Percentiles rank a stretch among this genome's conserved stretches.
These are phyloP conservation scores for Musca vetustissima DNA, from an alignment of 1,140 invertebrate genomes.

Conservation along the genomic window DNA sequence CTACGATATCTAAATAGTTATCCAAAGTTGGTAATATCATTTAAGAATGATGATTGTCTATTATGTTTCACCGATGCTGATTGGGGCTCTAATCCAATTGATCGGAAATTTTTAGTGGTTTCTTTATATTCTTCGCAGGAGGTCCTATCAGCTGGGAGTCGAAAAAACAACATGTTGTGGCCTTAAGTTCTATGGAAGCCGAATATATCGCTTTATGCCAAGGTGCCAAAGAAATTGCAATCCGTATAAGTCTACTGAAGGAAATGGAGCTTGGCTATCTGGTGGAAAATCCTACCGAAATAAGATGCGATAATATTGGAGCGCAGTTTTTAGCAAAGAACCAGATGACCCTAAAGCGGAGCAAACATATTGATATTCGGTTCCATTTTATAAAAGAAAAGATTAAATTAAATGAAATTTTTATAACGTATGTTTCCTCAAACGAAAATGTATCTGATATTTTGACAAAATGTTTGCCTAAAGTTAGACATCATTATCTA, in stretches of 20 bases:
- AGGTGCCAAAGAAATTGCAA: slow-evolving; percentile 1
- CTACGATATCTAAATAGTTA: slow-evolving; percentile 13
- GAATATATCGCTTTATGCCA: slow-evolving; percentile 14
- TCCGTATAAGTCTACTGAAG: background rate
- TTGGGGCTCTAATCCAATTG: background rate
- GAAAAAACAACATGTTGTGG: background rate
- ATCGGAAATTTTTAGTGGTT: slow-evolving; percentile 20
- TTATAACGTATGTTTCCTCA: slow-evolving; percentile 12
- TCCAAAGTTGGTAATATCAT: no score
- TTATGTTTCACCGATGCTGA: slow-evolving; percentile 17
- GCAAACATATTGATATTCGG: no score
- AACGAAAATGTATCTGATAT: slow-evolving; percentile 22
- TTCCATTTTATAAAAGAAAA: no score
- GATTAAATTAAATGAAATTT: no score
- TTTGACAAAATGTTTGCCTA: slow-evolving; percentile 24
- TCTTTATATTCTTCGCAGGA: slow-evolving; percentile 5
- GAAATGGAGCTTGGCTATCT: background rate
- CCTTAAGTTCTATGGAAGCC: slow-evolving; percentile 8
- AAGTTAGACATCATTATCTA: slow-evolving; percentile 11
- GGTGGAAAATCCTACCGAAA: no score
- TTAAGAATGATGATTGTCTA: background rate
- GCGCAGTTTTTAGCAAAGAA: background rate
- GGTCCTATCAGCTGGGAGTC: slow-evolving; percentile 13
- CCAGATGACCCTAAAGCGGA: no score
- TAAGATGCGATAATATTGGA: background rate